Base-by-base conservation (phyloP, 2,797 vertebrate species). In the Momotus momota region DNA sequence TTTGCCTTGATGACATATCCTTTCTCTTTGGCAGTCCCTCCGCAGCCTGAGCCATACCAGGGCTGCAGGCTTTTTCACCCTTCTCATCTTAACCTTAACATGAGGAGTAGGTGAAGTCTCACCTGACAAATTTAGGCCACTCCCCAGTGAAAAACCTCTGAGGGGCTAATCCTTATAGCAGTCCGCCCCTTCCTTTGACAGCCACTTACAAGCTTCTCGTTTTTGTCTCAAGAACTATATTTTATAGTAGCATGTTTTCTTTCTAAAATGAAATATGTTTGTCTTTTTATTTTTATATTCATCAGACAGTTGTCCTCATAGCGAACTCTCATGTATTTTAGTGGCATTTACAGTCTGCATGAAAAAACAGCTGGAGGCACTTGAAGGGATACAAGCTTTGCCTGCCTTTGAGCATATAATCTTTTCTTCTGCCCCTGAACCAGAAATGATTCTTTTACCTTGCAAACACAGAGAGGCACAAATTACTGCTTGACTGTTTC, bases 321-420 rank as follows among this genome's bases (percentile, higher is more conserved):
- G 74, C 0, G 1, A 88, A 52, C 23, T 43, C 75, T 87, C 46
- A 15, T 55, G 54, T 81, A 73, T 91, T 96, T 94, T 77, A 84
- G 73, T 88, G 79, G 43, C 43, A 81, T 91, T 91, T 92, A 90
- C 75, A 84, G 40, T 72, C 85, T 94, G 80, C 82, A 80, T 67
- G 80, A 93, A 86, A 88, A 86, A 97, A 88, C 87, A 83, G 43
- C 91, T 86, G 67, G 77, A 93, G 82, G 88, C 70, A 64, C 60
- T 91, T 55, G 67, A 64, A 93, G 48, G 48, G 55, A 73, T 69
- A 58, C 43, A 52, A 80, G 41, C 70, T 92, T 54, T 81, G 41
- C 66, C 70, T 77, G 74, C 71, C 64, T 95, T 69, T 93, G 62
- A 81, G 73, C 80, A 94, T 81, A 91, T 90, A 65, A 78, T 85